A percentile compares a stretch with the other conserved stretches of the same genome.
Evolutionary conservation across 2,113 vertebrate genomes (phyloP).

Genomic region (Rallus limicola): DNA sequence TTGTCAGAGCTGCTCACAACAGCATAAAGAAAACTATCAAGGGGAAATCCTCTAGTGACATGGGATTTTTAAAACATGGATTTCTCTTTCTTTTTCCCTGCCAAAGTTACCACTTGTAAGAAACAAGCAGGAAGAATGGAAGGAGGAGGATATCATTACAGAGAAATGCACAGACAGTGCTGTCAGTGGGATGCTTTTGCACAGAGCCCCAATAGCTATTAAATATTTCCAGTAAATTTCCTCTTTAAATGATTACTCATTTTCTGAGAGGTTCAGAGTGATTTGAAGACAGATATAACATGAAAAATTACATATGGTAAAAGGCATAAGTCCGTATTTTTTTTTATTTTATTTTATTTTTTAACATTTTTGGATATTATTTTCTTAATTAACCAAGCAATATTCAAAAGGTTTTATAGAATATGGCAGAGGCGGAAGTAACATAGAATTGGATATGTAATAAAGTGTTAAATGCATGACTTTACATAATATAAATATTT

Average conservation of each 20-base stretch:
- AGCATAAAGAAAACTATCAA: neutral
- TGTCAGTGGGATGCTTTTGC: neutral
- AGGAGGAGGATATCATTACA: neutral
- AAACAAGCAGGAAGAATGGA: conserved; percentile 11
- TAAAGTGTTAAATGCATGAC: neutral
- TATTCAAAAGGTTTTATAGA: neutral
- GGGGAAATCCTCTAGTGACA: neutral
- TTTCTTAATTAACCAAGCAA: neutral
- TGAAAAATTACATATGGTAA: neutral
- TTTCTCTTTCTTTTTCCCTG: neutral
- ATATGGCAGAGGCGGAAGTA: neutral
- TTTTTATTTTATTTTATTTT: too few relatives aligned
- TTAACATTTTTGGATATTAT: neutral
- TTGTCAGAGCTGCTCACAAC: neutral
- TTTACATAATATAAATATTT: conserved; percentile 3
- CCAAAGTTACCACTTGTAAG: neutral
- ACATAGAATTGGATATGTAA: neutral
- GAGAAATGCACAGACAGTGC: neutral
- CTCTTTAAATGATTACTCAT: neutral
- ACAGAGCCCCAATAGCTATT: conserved; percentile 3
- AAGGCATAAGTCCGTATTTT: neutral
- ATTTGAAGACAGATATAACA: conserved; percentile 2
- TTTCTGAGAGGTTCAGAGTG: conserved; percentile 2
- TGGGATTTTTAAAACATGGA: neutral
- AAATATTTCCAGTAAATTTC: conserved; percentile 63